Evolutionary conservation across 2,797 vertebrate genomes (phyloP), one percentile per base, ranked within the genome.

Genomic region (Enteromius mattozi): DNA sequence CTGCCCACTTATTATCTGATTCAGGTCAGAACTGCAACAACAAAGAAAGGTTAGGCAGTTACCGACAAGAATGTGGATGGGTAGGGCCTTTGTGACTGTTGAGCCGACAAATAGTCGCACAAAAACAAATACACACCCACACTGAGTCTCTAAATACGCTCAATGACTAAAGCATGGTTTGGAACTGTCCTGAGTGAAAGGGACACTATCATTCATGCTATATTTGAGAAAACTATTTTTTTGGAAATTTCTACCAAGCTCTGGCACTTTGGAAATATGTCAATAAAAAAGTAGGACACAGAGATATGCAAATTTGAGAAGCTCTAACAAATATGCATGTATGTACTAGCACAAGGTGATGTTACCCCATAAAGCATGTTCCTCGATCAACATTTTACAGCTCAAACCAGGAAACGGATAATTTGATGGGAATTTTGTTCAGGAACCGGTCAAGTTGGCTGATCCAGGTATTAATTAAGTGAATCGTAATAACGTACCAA

Each of bases 31-130:
- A 81, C 86, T 70, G 27, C 24, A 35, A 76, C 88, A 92, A 94
- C 91, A 91, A 92, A 91, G 87, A 35, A 84, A 92, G 90, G 84
- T 89, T 90, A 86, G 90, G 90, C 88, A 89, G 88, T 91, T 91
- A 88, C 88, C 37, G 89, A 82, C 37, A 91, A 92, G 93, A 95
- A 94, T 94, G 93, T 89, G 33, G 85, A 90, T 89, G 76, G 92
- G 90, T 93, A 89, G 86, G 87, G 76, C 85, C 71, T 90, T 85
- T 81, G 81, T 88, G 9, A 63, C 84, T 85, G 86, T 59, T 80
- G 85, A 88, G 86, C 65, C 70, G 86, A 88, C 81, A 69, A 42
- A 89, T 81, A 86, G 84, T 89, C 77, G 68, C 51, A 42, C 91
- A 77, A 90, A 87, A 86, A 79, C 37, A 84, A 85, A 82, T 40